These are phyloP conservation scores for Masticophis lateralis DNA, from an alignment of 2,797 vertebrate genomes.

Conservation along the genomic window DNA sequence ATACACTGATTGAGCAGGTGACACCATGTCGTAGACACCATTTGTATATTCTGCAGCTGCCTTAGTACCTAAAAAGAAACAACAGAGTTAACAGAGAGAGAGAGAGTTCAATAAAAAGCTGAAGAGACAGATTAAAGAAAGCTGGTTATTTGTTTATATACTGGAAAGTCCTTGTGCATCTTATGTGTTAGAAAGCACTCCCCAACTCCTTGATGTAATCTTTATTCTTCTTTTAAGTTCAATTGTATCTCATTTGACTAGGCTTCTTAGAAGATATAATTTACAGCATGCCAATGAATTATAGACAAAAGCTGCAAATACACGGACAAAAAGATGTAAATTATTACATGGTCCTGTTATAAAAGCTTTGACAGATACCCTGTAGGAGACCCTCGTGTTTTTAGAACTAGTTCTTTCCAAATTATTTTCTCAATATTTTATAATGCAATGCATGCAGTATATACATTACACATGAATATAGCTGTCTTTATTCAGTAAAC, in stretches of 20 bases:
- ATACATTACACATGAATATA: not conserved
- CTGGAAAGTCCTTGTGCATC: not conserved
- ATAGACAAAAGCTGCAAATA: not conserved
- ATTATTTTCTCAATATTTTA: not conserved
- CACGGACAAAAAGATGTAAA: not conserved
- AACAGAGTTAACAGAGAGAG: not conserved
- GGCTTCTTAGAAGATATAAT: not conserved
- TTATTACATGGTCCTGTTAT: not conserved
- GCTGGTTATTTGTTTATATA: not conserved
- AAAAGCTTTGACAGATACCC: not conserved
- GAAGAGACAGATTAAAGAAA: not conserved
- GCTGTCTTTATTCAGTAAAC: not conserved
- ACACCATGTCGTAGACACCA: constrained; percentile 69
- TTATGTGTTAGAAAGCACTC: not conserved
- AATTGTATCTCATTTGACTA: not conserved
- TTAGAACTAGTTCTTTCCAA: not conserved
- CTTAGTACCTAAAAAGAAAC: constrained; percentile 78
- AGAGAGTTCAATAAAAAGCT: not conserved
- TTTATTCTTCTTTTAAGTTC: not conserved
- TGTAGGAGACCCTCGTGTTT: not conserved
- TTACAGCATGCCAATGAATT: not conserved
- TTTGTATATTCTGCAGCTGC: constrained; percentile 73
- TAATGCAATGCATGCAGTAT: not conserved
- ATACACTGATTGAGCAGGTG: constrained; percentile 64
- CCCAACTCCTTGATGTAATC: not conserved